Evolutionary conservation across 2,888 invertebrate genomes (phyloP).

Genomic region (Campoplex capitator): DNA sequence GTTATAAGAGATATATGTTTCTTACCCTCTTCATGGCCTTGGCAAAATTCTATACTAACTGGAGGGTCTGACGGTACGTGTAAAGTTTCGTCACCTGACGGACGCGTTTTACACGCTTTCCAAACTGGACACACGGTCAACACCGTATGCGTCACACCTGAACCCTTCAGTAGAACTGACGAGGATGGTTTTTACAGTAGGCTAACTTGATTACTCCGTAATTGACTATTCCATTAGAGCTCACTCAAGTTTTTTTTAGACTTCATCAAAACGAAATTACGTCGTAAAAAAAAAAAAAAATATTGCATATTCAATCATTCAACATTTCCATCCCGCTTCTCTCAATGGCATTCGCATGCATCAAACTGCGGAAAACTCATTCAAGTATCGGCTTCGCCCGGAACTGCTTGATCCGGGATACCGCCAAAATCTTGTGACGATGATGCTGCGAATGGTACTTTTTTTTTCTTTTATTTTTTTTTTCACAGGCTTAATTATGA

Average conservation of each 20-base stretch:
- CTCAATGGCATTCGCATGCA: too few relatives aligned
- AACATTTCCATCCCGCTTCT: too few relatives aligned
- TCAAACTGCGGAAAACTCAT: too few relatives aligned
- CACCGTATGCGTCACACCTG: conserved; percentile 84
- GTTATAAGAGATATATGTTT: conserved; percentile 85
- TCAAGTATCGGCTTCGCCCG: too few relatives aligned
- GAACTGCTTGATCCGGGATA: too few relatives aligned
- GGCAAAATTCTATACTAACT: conserved; percentile 84
- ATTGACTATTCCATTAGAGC: background rate
- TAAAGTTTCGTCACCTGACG: conserved; percentile 84
- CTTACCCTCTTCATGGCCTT: conserved; percentile 85
- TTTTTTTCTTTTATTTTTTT: background rate
- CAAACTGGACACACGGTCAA: conserved; percentile 84
- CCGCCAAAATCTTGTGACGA: background rate
- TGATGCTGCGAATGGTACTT: background rate
- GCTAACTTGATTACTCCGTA: conserved; percentile 55
- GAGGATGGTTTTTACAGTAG: conserved; percentile 84
- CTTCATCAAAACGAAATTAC: too few relatives aligned
- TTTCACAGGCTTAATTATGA: conserved; percentile 83
- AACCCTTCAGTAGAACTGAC: conserved; percentile 81
- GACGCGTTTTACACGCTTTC: conserved; percentile 83
- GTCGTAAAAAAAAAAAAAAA: too few relatives aligned
- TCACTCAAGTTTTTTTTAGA: background rate
- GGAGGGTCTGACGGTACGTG: conserved; percentile 84
- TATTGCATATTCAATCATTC: too few relatives aligned